A percentile compares a stretch with the other conserved stretches of the same genome.
These are phyloP conservation scores for Nothoprocta perdicaria DNA, from an alignment of 2,113 vertebrate species.

Conservation along the genomic window DNA sequence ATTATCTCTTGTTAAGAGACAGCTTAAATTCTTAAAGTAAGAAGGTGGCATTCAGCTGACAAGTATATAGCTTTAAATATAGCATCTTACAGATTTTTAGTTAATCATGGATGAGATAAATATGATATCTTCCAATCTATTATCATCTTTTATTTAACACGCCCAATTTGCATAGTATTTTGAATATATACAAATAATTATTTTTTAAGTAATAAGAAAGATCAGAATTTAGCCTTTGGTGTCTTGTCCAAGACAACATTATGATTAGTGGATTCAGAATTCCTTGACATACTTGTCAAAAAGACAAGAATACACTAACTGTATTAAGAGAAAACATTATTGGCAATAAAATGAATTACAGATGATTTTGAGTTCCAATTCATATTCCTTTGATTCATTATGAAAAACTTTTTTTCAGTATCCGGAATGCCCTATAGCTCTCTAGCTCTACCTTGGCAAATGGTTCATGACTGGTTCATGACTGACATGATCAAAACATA, in stretches of 20 bases:
- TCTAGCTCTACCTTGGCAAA: neutral
- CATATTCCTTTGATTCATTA: neutral
- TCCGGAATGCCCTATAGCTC: neutral
- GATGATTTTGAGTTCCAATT: neutral
- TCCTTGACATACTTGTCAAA: neutral
- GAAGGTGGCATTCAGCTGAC: neutral
- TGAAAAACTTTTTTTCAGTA: neutral
- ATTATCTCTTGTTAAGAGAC: neutral
- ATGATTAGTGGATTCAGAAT: neutral
- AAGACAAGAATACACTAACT: neutral
- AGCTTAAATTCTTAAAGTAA: neutral
- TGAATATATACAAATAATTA: neutral
- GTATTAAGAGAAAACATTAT: neutral
- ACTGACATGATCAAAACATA: neutral
- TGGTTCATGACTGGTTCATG: neutral
- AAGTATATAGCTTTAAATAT: neutral
- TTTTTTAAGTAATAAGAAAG: neutral
- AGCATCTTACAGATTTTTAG: neutral
- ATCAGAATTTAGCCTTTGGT: neutral
- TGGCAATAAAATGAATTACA: neutral
- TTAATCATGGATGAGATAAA: neutral
- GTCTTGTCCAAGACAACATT: neutral
- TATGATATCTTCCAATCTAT: neutral
- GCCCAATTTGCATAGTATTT: neutral
- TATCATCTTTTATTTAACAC: neutral